These are phyloP conservation scores for Cordilura impudica DNA, from an alignment of 2,888 invertebrate species.

Conservation along the genomic window DNA sequence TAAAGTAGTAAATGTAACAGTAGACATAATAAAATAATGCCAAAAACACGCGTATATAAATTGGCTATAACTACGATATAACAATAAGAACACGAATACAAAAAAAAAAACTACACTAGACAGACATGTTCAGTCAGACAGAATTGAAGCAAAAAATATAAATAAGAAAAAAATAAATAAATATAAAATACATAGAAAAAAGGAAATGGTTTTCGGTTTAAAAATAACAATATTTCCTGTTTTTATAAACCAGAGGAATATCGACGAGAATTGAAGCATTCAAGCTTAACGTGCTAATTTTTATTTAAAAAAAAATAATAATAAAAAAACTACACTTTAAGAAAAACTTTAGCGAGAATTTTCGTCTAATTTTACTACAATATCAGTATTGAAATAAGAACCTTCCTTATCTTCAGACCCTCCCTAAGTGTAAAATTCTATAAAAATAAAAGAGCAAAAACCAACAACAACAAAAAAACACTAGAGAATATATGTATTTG, in stretches of 20 bases:
- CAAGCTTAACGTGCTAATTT: slow-evolving; percentile 28
- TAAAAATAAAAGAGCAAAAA: no score
- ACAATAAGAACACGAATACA: slow-evolving; percentile 2
- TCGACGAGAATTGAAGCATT: neutral
- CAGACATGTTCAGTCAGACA: slow-evolving; percentile 10
- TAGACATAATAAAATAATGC: slow-evolving; percentile 68
- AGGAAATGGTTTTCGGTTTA: slow-evolving; percentile 6
- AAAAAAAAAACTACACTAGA: slow-evolving; percentile 3
- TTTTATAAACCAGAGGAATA: neutral
- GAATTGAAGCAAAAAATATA: neutral
- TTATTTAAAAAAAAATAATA: slow-evolving; percentile 3
- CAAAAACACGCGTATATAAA: slow-evolving; percentile 70
- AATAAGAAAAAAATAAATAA: neutral
- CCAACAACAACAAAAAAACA: no score
- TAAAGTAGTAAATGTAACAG: slow-evolving; percentile 57
- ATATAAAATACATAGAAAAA: slow-evolving; percentile 3
- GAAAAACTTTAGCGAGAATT: neutral
- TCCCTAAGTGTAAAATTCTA: no score
- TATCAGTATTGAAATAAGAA: no score
- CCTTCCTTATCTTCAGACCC: no score
- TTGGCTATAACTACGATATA: slow-evolving; percentile 41
- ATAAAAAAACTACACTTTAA: neutral
- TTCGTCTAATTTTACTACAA: no score
- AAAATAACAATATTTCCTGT: slow-evolving; percentile 21
- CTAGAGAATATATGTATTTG: neutral